Evolutionary conservation across 30 jellyfish, hydroid and myxozoan species (phyloP).

Genomic region (Cassiopea andromeda): DNA sequence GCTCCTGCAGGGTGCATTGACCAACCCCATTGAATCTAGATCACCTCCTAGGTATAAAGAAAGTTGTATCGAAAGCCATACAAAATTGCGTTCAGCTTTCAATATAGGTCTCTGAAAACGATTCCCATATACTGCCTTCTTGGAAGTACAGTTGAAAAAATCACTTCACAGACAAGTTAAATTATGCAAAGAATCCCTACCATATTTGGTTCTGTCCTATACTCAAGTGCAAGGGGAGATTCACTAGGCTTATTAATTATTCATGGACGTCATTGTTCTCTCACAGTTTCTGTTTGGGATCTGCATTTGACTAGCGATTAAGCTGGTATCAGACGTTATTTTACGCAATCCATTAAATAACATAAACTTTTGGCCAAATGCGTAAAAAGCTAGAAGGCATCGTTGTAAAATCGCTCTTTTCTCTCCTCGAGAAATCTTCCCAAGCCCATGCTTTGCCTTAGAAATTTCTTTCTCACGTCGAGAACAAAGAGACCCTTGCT

Average conservation of each 20-base stretch:
- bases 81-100: too few species aligned
- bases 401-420: background rate
- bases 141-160: too few species aligned
- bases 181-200: too few species aligned
- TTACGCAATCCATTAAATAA: background rate
- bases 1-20: too few species aligned
- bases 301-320: background rate
- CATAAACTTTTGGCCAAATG: background rate
- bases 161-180: too few species aligned
- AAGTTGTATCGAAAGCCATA: too few species aligned
- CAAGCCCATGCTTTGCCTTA: conserved; percentile 61
- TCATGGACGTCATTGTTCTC: background rate
- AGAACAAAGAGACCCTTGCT: conserved; percentile 26
- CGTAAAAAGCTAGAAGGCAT: background rate
- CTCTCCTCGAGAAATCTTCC: conserved; percentile 2
- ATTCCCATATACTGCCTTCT: too few species aligned
- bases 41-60: too few species aligned
- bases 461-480: conserved; percentile 62
- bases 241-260: background rate
- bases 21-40: too few species aligned
- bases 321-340: background rate
- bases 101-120: too few species aligned
- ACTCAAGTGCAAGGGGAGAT: background rate
- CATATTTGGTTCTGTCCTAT: background rate
- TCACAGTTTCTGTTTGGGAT: background rate